These are phyloP conservation scores for Suillia variegata DNA, from an alignment of 2,888 invertebrate species.

Conservation along the genomic window DNA sequence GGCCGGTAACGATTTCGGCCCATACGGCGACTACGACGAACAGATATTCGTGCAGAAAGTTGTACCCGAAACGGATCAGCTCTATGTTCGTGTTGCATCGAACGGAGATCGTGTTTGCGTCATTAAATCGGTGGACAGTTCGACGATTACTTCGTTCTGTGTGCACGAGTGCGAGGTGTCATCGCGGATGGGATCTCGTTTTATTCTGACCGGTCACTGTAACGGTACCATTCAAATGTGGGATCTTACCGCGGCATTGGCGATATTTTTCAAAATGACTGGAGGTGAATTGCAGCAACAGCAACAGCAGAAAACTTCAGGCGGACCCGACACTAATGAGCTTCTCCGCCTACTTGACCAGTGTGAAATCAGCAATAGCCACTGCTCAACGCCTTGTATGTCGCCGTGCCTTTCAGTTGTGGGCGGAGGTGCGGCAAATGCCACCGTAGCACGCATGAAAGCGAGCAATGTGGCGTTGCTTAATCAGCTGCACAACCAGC, in stretches of 20 bases:
- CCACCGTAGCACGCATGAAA: conserved; percentile 64
- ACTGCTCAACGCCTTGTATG: conserved; percentile 75
- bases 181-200: conserved; percentile 87
- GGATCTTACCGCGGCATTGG: conserved; percentile 95
- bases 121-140: conserved; percentile 92
- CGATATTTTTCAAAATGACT: conserved; percentile 77
- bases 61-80: conserved; percentile 93
- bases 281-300: too few species aligned
- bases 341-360: conserved; percentile 89
- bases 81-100: conserved; percentile 92
- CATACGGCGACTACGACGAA: conserved; percentile 97
- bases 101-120: conserved; percentile 95
- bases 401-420: conserved; percentile 70
- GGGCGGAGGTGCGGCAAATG: conserved; percentile 49
- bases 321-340: conserved; percentile 93
- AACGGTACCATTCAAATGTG: conserved; percentile 97
- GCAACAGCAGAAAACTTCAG: conserved; percentile 67
- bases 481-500: conserved; percentile 62
- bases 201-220: conserved; percentile 90
- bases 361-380: conserved; percentile 87
- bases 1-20: conserved; percentile 77
- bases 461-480: conserved; percentile 70
- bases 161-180: conserved; percentile 98
- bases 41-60: conserved; percentile 97
- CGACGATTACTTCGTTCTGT: conserved; percentile 92